Percentiles rank a stretch among this genome's conserved stretches.
Conservation (phyloP, 2,113 vertebrate genomes). For the Hippotragus niger region DNA sequence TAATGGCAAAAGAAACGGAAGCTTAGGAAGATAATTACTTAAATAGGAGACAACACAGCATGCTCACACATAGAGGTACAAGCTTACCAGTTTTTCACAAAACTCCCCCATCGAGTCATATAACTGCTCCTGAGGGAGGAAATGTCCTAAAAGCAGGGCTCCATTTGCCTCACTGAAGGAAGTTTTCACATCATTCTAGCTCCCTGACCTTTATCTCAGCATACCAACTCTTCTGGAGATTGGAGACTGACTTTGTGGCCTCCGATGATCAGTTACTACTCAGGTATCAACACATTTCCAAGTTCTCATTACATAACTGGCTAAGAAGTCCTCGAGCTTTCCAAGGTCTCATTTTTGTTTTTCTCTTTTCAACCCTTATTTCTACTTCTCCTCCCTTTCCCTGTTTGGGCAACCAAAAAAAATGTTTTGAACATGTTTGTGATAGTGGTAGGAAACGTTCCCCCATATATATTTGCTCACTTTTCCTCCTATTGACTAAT, state of each 20-base stretch:
- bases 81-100: not conserved
- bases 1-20: slow-evolving; percentile 33
- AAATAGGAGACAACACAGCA: slow-evolving; percentile 32
- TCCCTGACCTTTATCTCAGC: not conserved
- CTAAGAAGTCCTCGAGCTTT: not conserved
- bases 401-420: not conserved
- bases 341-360: not conserved
- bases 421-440: not conserved
- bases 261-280: not conserved
- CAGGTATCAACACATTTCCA: not conserved
- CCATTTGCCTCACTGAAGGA: not conserved
- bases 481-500: not conserved
- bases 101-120: not conserved
- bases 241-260: too few species aligned
- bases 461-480: not conserved
- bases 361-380: not conserved
- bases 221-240: not conserved
- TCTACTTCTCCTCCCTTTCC: not conserved
- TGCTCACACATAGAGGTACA: not conserved
- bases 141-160: not conserved
- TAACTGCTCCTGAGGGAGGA: not conserved
- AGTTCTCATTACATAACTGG: not conserved
- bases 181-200: not conserved
- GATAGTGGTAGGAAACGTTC: not conserved
- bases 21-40: slow-evolving; percentile 50